Conservation (phyloP, 2,888 invertebrate species). For the Hyppa rectilinea region DNA sequence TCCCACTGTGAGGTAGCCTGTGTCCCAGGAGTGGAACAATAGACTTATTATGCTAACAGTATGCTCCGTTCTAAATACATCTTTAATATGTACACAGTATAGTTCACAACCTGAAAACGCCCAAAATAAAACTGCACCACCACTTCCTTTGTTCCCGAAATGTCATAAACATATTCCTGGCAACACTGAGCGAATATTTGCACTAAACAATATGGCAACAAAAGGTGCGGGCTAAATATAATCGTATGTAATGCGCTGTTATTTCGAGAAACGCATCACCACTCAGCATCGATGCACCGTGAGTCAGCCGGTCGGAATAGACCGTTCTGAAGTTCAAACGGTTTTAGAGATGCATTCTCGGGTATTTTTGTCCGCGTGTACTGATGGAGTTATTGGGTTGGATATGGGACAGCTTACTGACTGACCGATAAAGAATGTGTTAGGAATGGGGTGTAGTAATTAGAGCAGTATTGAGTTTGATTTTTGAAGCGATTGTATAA, state of each 20-base stretch:
- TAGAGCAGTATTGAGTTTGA: not conserved
- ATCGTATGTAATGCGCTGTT: conserved; percentile 50
- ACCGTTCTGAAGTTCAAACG: conserved; percentile 68
- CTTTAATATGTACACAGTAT: not conserved
- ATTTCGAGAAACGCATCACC: conserved; percentile 65
- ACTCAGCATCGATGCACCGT: conserved; percentile 67
- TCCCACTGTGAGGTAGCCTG: no score
- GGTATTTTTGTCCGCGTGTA: conserved; percentile 38
- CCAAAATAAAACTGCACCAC: conserved; percentile 26
- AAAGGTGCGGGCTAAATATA: conserved; percentile 56
- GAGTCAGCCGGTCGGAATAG: conserved; percentile 68
- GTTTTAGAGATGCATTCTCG: conserved; percentile 54
- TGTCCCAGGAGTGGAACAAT: no score
- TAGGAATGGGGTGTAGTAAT: not conserved
- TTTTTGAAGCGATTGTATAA: not conserved
- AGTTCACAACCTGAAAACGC: conserved; percentile 24
- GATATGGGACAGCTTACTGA: conserved; percentile 22
- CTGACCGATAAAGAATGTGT: not conserved
- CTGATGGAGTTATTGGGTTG: conserved; percentile 39
- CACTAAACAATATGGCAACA: conserved; percentile 54
- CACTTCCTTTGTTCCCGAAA: conserved; percentile 36
- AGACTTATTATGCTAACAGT: no score
- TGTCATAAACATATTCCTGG: conserved; percentile 23
- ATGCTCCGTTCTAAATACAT: not conserved
- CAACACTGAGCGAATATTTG: conserved; percentile 36